Evolutionary conservation across 2,113 vertebrate species (phyloP).

Genomic region (Thermophis baileyi): DNA sequence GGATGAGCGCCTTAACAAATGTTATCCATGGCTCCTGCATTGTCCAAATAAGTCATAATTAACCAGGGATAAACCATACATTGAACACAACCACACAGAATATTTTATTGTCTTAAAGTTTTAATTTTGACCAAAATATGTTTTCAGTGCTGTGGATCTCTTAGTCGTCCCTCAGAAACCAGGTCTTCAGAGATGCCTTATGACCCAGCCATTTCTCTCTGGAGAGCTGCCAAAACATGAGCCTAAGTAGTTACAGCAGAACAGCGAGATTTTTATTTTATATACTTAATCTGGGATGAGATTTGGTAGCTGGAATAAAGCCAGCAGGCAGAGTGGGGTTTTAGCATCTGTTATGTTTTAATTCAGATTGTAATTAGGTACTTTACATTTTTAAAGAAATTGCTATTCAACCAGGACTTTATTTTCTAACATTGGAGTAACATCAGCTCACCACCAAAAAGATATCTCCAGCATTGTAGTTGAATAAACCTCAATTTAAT

Average conservation of each 20-base stretch:
- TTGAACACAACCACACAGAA: not conserved
- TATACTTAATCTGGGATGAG: not conserved
- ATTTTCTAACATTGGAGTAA: not conserved
- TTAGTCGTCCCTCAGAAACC: not conserved
- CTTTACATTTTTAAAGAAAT: not conserved
- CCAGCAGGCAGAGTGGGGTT: not conserved
- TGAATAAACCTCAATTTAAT: not conserved
- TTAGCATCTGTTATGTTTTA: not conserved
- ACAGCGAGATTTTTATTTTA: not conserved
- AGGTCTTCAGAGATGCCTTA: not conserved
- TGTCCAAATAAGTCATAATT: not conserved
- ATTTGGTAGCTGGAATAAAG: not conserved
- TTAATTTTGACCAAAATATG: not conserved
- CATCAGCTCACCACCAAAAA: not conserved
- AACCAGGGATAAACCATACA: not conserved
- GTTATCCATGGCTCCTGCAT: not conserved
- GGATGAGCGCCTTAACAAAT: not conserved
- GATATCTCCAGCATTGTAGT: not conserved
- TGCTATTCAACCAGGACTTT: not conserved
- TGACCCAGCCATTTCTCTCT: not conserved
- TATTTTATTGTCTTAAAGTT: not conserved
- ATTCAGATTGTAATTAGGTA: not conserved
- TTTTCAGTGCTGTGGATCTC: not conserved
- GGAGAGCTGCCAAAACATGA: not conserved
- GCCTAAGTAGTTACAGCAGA: not conserved